phyloP scores from a whole-genome alignment of 2,797 vertebrate genomes.

The Anabacerthia variegaticeps region DNA sequence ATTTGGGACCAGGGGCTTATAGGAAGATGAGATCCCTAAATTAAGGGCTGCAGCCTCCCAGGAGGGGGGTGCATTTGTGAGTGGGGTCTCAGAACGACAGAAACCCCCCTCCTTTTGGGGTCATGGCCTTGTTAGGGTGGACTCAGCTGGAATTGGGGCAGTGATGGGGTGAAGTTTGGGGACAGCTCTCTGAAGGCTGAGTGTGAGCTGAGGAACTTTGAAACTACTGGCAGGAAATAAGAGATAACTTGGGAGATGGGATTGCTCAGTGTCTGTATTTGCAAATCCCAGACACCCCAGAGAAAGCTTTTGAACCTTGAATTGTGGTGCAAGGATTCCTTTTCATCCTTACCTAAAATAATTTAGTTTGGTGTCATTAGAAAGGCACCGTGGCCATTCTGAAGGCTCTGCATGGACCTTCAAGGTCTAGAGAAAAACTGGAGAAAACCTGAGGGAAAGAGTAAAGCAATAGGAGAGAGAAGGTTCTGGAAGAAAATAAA shows the following conservation, averaged over 20 bases:
- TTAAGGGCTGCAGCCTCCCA: background rate
- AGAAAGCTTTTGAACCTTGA: background rate
- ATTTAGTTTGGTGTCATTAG: background rate
- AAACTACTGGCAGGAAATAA: background rate
- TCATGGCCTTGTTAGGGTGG: background rate
- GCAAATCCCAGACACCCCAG: background rate
- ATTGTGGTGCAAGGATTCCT: background rate
- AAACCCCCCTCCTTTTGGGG: background rate
- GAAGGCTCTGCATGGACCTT: background rate
- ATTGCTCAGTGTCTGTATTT: background rate
- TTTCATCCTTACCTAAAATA: background rate
- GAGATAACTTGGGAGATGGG: background rate
- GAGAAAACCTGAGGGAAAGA: background rate
- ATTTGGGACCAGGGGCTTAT: background rate
- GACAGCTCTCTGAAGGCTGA: background rate
- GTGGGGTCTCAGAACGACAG: background rate
- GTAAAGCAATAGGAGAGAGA: background rate
- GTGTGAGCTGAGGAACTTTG: background rate
- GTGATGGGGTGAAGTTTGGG: background rate
- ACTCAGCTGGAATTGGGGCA: background rate
- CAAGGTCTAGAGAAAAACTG: background rate
- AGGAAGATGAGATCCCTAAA: background rate
- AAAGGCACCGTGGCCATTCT: background rate
- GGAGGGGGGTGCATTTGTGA: background rate
- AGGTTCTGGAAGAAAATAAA: background rate